phyloP scores from a whole-genome alignment of 2,113 vertebrate genomes.

The Poicephalus gulielmi region DNA sequence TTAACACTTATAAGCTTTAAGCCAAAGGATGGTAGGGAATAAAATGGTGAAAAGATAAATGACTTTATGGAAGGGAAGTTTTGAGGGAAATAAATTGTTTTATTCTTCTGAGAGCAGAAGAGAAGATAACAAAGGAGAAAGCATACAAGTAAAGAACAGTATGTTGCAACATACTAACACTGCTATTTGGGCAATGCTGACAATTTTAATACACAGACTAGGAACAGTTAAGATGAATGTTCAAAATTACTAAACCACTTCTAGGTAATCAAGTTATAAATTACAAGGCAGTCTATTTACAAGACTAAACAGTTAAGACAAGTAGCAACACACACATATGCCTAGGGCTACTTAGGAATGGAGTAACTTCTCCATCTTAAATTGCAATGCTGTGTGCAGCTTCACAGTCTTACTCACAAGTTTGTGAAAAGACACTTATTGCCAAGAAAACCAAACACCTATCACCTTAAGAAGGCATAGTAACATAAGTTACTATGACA shows the following conservation, averaged over 20 bases:
- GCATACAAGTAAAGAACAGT: neutral
- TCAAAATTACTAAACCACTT: neutral
- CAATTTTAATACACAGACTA: neutral
- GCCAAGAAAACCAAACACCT: neutral
- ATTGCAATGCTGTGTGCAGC: neutral
- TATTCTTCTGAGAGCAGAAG: neutral
- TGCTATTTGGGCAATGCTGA: neutral
- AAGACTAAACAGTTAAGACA: neutral
- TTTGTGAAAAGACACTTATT: neutral
- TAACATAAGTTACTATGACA: neutral
- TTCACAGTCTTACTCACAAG: neutral
- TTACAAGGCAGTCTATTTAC: neutral
- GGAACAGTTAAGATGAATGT: neutral
- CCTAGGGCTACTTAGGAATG: neutral
- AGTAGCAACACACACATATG: neutral
- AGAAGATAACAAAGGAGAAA: neutral
- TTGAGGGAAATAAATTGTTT: neutral
- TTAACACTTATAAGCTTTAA: neutral
- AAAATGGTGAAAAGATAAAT: neutral
- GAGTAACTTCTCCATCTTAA: neutral
- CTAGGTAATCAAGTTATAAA: neutral
- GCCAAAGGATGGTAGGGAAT: neutral
- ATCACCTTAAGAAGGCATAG: neutral
- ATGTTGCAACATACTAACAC: neutral
- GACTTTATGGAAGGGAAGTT: neutral